Base-by-base conservation (phyloP, 2,888 invertebrate genomes). In the Sussaba pulchella region DNA sequence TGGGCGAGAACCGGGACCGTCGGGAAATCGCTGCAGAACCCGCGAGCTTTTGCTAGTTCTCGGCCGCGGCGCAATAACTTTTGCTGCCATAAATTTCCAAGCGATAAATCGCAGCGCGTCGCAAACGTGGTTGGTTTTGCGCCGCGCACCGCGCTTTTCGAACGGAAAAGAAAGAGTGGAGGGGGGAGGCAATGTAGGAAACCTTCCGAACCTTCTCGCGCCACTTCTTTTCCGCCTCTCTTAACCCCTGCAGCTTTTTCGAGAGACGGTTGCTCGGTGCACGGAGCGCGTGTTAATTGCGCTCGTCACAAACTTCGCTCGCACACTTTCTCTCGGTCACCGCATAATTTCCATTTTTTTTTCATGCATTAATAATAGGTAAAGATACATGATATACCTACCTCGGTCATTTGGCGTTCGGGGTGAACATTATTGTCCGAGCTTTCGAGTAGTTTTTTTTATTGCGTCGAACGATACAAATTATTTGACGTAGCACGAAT, bases 41-140 rank as follows among this genome's bases (percentile, higher is more conserved):
- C 8, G 10, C 41, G 19, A 19, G 36, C 14, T 64, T 39, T 12
- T 12, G 24, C 47, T 24, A n/a, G 70, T 50, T 63, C 71, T 77
- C 67, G 47, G 47, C 52, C 54, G 67, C 24, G 71, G 85, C 83
- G 85, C 86, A 88, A 88, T 89, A 89, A 88, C 76, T 81, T n/a
- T 81, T 59, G 6, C 73, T 66, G 70, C 75, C 75, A 82, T 82
- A 84, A 85, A 85, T 86, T 85, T 85, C 83, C 79, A 79, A 80
- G 50, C 84, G 82, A 84, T 74, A 84, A 75, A 77, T 81, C 74
- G 81, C 76, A 76, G 76, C 83, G 82, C 54, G 84, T 67, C 63
- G 73, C 70, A 50, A 63, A 69, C 43, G 70, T 69, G 45, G 52
- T 4, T 8, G 54, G 59, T 31, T 31, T 31, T 31, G 43, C 17